phyloP scores from a whole-genome alignment of 30 jellyfish, hydroid and myxozoan species.

The Haliclystus octoradiatus region DNA sequence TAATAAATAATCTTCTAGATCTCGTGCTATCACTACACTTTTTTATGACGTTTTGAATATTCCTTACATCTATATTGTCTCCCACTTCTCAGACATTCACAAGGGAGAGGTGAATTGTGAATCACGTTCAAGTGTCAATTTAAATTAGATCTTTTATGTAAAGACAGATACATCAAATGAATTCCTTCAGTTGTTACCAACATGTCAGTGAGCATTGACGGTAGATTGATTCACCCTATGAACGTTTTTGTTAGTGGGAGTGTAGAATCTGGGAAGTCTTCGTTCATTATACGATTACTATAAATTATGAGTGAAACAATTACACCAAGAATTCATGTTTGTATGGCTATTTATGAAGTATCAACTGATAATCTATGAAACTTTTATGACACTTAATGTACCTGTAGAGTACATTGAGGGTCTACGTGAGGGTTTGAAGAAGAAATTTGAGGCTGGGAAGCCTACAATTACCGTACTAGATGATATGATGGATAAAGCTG shows the following conservation, averaged over 20 bases:
- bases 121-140: too few relatives aligned
- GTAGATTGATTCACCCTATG: not conserved
- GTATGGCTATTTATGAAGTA: conserved; percentile 1
- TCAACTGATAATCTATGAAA: not conserved
- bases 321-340: too few relatives aligned
- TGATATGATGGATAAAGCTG: not conserved
- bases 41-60: not conserved
- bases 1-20: too few relatives aligned
- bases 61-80: too few relatives aligned
- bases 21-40: not conserved
- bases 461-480: not conserved
- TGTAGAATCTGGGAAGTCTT: not conserved
- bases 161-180: too few relatives aligned
- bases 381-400: too few relatives aligned
- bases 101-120: too few relatives aligned
- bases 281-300: too few relatives aligned
- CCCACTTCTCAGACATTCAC: too few relatives aligned
- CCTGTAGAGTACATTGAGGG: not conserved
- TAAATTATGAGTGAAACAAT: too few relatives aligned
- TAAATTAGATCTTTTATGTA: too few relatives aligned
- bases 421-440: not conserved
- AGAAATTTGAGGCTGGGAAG: not conserved
- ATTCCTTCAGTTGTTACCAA: too few relatives aligned
- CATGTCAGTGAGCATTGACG: not conserved
- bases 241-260: not conserved